These are phyloP conservation scores for Taenioides sp. DNA, from an alignment of 2,797 vertebrate species.

Conservation along the genomic window DNA sequence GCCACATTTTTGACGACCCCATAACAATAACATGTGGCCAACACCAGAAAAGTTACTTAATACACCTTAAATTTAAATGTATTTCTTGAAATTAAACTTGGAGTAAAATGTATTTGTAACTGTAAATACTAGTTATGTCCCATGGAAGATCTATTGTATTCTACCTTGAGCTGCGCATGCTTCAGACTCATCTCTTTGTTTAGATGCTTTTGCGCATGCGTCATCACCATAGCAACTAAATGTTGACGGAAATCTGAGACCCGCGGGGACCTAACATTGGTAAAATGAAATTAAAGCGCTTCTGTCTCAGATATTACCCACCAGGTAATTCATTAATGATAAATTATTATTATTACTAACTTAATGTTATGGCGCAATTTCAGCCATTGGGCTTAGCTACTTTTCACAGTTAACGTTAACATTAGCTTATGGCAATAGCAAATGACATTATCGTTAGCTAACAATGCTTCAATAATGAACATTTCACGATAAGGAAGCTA, in stretches of 20 bases:
- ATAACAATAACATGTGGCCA: too few species aligned
- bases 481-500: neutral
- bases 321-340: constrained; percentile 58
- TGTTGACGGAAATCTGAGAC: constrained; percentile 50
- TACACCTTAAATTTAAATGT: too few species aligned
- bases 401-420: too few species aligned
- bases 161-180: neutral
- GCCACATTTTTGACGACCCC: neutral
- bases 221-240: constrained; percentile 59
- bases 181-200: neutral
- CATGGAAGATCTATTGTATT: too few species aligned
- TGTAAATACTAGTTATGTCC: too few species aligned
- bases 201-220: constrained; percentile 44
- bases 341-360: neutral
- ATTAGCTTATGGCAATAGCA: too few species aligned
- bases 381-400: neutral
- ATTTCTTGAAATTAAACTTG: too few species aligned
- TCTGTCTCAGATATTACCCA: constrained; percentile 90
- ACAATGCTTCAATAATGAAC: too few species aligned
- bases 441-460: too few species aligned
- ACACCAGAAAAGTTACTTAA: too few species aligned
- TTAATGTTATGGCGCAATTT: neutral
- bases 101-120: too few species aligned
- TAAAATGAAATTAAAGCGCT: constrained; percentile 84
- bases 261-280: neutral